A percentile compares a stretch with the other conserved stretches of the same genome.
Evolutionary conservation across 1,140 invertebrate species (phyloP).

Genomic region (Drosophila sechellia): DNA sequence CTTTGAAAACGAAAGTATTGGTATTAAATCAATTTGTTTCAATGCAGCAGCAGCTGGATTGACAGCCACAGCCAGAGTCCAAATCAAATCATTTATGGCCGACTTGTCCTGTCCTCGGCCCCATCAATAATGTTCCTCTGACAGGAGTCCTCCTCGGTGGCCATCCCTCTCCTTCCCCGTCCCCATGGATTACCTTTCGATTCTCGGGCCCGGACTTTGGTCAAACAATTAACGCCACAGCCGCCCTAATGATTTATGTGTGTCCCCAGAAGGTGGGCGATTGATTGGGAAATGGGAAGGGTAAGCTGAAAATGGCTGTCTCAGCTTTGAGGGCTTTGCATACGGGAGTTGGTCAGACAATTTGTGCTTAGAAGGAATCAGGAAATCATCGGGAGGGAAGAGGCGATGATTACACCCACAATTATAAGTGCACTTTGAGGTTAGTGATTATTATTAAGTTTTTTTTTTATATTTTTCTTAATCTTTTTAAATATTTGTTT

Average conservation of each 20-base stretch:
- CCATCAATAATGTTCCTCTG: slow-evolving; percentile 76
- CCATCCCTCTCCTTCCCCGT: slow-evolving; percentile 6
- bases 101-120: slow-evolving; percentile 41
- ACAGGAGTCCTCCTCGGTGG: slow-evolving; percentile 51
- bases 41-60: slow-evolving; percentile 9
- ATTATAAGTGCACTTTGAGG: too few relatives aligned
- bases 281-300: slow-evolving; percentile 22
- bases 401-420: background rate
- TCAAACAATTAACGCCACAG: slow-evolving; percentile 75
- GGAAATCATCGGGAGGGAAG: slow-evolving; percentile 23
- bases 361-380: slow-evolving; percentile 38
- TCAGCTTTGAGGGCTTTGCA: slow-evolving; percentile 26
- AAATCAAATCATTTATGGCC: slow-evolving; percentile 79
- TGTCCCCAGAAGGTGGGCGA: slow-evolving; percentile 12
- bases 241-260: slow-evolving; percentile 76
- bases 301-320: slow-evolving; percentile 12
- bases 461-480: background rate
- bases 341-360: slow-evolving; percentile 18
- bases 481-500: background rate
- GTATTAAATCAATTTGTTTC: background rate
- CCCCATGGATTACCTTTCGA: slow-evolving; percentile 25
- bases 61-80: slow-evolving; percentile 30
- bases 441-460: too few relatives aligned
- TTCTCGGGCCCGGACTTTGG: slow-evolving; percentile 42
- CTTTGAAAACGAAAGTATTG: too few relatives aligned